Percentiles rank a stretch among this genome's conserved stretches.
These are phyloP conservation scores for Chloropsis hardwickii DNA, from an alignment of 2,113 vertebrate genomes.

Conservation along the genomic window DNA sequence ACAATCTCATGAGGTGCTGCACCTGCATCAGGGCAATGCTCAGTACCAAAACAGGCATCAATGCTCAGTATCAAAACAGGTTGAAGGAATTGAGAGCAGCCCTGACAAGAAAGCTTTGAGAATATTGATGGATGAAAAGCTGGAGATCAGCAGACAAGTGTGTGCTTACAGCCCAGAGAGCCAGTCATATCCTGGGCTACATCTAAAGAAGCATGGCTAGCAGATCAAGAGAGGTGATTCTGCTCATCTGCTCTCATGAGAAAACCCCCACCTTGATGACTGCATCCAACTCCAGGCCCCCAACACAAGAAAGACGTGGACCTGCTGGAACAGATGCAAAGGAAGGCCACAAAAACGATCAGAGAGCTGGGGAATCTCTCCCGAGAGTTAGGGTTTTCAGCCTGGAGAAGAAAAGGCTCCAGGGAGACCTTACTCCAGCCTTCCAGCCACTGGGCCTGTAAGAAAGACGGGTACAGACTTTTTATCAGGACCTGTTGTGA, in stretches of 20 bases:
- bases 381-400: neutral
- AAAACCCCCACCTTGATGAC: fast-evolving
- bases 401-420: neutral
- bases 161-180: neutral
- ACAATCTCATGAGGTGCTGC: neutral
- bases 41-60: too few species aligned
- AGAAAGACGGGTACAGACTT: neutral
- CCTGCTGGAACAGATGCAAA: neutral
- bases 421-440: neutral
- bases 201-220: neutral
- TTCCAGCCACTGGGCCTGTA: neutral
- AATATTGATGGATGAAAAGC: neutral
- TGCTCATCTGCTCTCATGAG: neutral
- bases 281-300: neutral
- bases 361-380: neutral
- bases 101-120: neutral
- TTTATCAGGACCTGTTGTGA: neutral
- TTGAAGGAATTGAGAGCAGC: neutral
- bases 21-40: neutral
- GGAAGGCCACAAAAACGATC: fast-evolving
- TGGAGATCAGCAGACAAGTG: neutral
- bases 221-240: neutral
- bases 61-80: too few species aligned
- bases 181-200: neutral
- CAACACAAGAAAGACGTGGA: neutral